These are phyloP conservation scores for Hippocampus zosterae DNA, from an alignment of 2,113 vertebrate species.

Conservation along the genomic window DNA sequence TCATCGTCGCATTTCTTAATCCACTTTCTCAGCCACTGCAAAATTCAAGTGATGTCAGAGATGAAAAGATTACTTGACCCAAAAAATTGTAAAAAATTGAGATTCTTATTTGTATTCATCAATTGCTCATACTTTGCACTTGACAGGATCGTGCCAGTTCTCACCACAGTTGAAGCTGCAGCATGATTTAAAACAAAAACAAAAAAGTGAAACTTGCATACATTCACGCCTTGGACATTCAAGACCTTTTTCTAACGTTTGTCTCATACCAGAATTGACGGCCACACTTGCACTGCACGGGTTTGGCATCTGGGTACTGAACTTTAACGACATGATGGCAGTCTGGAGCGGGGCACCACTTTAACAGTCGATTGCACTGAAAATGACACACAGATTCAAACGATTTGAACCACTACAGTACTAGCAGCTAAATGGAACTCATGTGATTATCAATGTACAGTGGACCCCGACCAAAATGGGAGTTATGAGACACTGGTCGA, in stretches of 20 bases:
- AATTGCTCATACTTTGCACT: conserved; percentile 85
- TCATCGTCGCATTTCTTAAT: conserved; percentile 99
- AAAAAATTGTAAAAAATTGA: neutral
- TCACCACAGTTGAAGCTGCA: conserved; percentile 98
- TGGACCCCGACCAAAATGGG: too few species aligned
- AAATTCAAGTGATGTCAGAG: conserved; percentile 8
- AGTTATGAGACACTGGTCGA: too few species aligned
- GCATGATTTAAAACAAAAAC: conserved; percentile 3
- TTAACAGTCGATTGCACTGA: conserved; percentile 99
- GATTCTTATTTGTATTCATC: neutral
- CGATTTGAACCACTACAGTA: neutral
- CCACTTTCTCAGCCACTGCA: conserved; percentile 98
- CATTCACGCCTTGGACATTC: neutral
- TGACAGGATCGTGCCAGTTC: conserved; percentile 99
- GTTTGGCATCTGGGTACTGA: conserved; percentile 97
- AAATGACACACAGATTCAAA: conserved; percentile 12
- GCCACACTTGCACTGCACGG: conserved; percentile 97
- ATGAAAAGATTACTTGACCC: neutral
- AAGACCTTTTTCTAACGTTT: neutral
- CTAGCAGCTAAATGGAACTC: neutral
- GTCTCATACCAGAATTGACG: conserved; percentile 94
- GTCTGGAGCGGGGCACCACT: conserved; percentile 98
- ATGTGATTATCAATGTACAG: neutral
- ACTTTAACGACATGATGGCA: conserved; percentile 99
- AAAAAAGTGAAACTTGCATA: neutral